Base-by-base conservation (phyloP, 2,113 vertebrate species). In the Cisticola juncidis region DNA sequence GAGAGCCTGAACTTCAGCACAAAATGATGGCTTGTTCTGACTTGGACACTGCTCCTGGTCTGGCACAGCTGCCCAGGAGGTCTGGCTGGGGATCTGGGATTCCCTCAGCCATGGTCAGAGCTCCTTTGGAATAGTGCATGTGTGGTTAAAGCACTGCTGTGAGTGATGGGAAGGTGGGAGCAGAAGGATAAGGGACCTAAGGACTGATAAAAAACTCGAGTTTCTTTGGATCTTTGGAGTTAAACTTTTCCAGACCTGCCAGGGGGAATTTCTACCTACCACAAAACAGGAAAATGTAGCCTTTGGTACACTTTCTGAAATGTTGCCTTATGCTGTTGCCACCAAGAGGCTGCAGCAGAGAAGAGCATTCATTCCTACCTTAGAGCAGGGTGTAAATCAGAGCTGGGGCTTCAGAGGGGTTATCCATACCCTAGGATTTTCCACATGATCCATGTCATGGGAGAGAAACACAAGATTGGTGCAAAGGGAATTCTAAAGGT, bases 281-380 rank as follows among this genome's bases (percentile, higher is more conserved):
- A 33, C 33, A n/a, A 40, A 85, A 7, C 38, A 4, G 25, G 23
- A 24, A 77, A 61, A 5, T 6, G n/a, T 1, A 45, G 29, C 11
- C 53, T 65, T 47, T n/a, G 56, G 35, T 31, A 7, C 18, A 1
- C 53, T 45, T 53, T 36, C 36, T 65, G 45, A n/a, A 16, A 19
- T n/a, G 47, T 12, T 86, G n/a, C 71, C 80, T 82, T 56, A 23
- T 29, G 6, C 86, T 94, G 45, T 86, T 91, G 89, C 86, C 83
- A 80, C 86, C 93, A 86, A 69, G 83, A 83, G 80, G 80, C 62
- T 73, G 64, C 50, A 65, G 42, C 17, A 57, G 64, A 61, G 54
- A 88, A 86, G 9, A 83, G 14, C 64, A 35, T 36, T 38, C 20
- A 2, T 6, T 35, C 56, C 16, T 29, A 28, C 15, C 45, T 65